Percentiles rank a stretch among this genome's conserved stretches.
Evolutionary conservation across 2,797 vertebrate species (phyloP).

Genomic region (Otus scops): DNA sequence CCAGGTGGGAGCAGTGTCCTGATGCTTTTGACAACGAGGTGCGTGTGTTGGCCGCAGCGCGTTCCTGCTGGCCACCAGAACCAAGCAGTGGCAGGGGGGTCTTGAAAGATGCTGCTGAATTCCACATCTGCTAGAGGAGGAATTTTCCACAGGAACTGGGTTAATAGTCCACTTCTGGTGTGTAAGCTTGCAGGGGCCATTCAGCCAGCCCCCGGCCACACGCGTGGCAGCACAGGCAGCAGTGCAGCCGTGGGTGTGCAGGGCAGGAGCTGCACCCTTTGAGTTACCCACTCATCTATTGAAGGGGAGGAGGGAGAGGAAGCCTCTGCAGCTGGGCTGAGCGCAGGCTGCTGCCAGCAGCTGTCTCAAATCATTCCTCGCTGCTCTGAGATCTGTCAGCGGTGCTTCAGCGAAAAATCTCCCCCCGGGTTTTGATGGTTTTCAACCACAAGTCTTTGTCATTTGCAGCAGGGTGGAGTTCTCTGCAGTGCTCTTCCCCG

Average conservation of each 20-base stretch:
- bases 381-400: not conserved
- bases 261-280: not conserved
- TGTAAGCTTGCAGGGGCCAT: not conserved
- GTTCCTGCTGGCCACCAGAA: not conserved
- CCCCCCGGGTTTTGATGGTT: not conserved
- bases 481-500: not conserved
- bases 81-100: not conserved
- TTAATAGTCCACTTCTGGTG: not conserved
- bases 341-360: not conserved
- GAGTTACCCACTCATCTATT: accelerated
- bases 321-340: not conserved
- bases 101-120: not conserved
- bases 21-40: not conserved
- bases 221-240: accelerated
- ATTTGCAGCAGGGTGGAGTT: not conserved
- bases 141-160: not conserved
- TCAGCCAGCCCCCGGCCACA: not conserved
- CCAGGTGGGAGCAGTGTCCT: not conserved
- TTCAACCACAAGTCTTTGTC: not conserved
- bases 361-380: not conserved
- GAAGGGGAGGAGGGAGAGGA: not conserved
- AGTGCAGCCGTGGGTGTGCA: not conserved
- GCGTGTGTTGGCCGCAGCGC: not conserved
- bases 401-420: not conserved
- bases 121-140: not conserved